Percentiles rank a stretch among this genome's conserved stretches.
Evolutionary conservation across 1,140 invertebrate species (phyloP).

Genomic region (Thaumetopoea pityocampa): DNA sequence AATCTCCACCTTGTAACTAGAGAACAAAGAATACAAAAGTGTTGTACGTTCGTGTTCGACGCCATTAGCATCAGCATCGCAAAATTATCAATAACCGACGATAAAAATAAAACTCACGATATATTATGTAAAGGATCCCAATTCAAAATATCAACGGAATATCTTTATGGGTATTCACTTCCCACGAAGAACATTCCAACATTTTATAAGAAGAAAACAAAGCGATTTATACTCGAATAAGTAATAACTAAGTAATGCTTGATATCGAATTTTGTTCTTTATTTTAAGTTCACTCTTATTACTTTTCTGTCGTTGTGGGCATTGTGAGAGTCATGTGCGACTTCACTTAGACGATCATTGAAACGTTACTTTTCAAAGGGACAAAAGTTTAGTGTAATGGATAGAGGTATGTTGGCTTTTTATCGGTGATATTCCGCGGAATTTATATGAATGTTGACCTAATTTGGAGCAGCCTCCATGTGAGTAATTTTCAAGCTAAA

Average conservation of each 20-base stretch:
- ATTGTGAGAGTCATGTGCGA: constrained; percentile 23
- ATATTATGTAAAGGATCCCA: constrained; percentile 8
- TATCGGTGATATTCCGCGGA: too few species aligned
- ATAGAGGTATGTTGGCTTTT: too few species aligned
- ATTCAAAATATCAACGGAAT: constrained; percentile 13
- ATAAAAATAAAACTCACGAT: constrained; percentile 9
- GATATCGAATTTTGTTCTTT: constrained; percentile 24
- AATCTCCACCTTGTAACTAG: constrained; percentile 11
- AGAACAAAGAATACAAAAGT: constrained; percentile 16
- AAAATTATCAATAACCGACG: constrained; percentile 7
- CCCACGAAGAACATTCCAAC: constrained; percentile 14
- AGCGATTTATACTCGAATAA: constrained; percentile 27
- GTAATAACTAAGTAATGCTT: constrained; percentile 29
- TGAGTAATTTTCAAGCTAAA: too few species aligned
- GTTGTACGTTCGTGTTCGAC: constrained; percentile 1
- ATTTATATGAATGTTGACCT: too few species aligned
- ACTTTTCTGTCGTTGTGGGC: constrained; percentile 28
- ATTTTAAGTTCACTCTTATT: constrained; percentile 22
- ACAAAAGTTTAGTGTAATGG: constrained; percentile 9
- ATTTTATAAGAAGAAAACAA: constrained; percentile 27
- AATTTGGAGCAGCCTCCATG: too few species aligned
- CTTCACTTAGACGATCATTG: too few species aligned
- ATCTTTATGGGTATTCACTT: constrained; percentile 25
- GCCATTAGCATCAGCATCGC: constrained; percentile 9
- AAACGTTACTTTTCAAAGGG: too few species aligned